Percentiles rank a stretch among this genome's conserved stretches.
Evolutionary conservation across 2,888 invertebrate species (phyloP).

Genomic region (Neoascia interrupta): DNA sequence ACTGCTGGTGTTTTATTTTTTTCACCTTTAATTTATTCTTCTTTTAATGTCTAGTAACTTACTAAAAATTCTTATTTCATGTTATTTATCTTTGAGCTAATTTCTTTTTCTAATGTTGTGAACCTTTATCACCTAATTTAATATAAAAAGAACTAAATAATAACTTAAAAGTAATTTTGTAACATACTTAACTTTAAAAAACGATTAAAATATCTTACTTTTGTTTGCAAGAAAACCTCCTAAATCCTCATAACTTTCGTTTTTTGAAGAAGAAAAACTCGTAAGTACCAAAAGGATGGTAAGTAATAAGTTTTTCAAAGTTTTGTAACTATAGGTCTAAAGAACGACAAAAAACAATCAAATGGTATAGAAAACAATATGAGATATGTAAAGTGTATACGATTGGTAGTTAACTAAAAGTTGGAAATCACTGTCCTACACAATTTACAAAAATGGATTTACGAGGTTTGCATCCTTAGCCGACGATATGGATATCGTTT

Average conservation of each 20-base stretch:
- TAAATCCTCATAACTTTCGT: slow-evolving; percentile 3
- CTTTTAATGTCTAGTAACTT: background rate
- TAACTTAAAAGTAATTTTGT: too few relatives aligned
- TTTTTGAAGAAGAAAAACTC: slow-evolving; percentile 13
- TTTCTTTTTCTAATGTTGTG: background rate
- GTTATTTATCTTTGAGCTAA: background rate
- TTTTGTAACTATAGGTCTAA: slow-evolving; percentile 1
- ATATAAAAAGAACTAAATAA: too few relatives aligned
- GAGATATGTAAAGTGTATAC: too few relatives aligned
- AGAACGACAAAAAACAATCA: background rate
- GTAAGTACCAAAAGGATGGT: slow-evolving; percentile 15
- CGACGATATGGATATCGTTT: too few relatives aligned
- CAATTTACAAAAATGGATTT: too few relatives aligned
- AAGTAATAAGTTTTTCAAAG: slow-evolving; percentile 16
- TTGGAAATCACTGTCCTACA: too few relatives aligned
- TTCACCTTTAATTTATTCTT: background rate
- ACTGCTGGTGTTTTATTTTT: slow-evolving; percentile 8
- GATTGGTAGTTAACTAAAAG: too few relatives aligned
- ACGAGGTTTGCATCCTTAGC: too few relatives aligned
- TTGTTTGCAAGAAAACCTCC: slow-evolving; percentile 12
- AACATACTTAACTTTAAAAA: too few relatives aligned
- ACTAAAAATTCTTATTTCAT: background rate
- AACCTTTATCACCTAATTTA: background rate
- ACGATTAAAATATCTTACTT: too few relatives aligned
- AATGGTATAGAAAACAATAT: too few relatives aligned